A percentile compares a stretch with the other conserved stretches of the same genome.
phyloP scores from a whole-genome alignment of 2,888 invertebrate genomes.

The Protodeltote pygarga region DNA sequence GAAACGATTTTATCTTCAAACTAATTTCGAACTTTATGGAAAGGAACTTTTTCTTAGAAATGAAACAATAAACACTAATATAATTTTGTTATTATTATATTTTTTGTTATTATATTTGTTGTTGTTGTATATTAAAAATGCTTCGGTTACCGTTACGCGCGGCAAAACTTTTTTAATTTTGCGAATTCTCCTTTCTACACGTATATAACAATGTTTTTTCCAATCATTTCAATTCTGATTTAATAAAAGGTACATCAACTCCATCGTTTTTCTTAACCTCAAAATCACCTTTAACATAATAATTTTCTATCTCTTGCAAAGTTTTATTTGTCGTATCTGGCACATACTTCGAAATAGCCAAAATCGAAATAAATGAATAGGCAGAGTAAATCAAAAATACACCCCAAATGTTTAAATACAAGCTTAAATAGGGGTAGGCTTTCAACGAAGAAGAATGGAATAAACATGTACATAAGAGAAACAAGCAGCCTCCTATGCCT shows the following conservation, averaged over 20 bases:
- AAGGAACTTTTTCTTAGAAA: too few relatives aligned
- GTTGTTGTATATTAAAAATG: too few relatives aligned
- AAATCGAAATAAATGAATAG: constrained; percentile 5
- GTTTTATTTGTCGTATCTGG: constrained; percentile 41
- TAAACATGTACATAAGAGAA: constrained; percentile 28
- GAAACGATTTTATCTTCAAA: too few relatives aligned
- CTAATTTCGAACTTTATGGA: too few relatives aligned
- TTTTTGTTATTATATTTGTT: too few relatives aligned
- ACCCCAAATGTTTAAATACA: constrained; percentile 27
- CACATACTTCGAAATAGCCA: constrained; percentile 37
- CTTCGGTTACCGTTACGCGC: too few relatives aligned
- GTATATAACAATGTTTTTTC: too few relatives aligned
- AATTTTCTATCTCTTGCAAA: constrained; percentile 42
- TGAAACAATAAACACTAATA: too few relatives aligned
- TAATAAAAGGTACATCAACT: constrained; percentile 21
- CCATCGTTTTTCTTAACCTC: constrained; percentile 1
- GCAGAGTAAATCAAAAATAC: constrained; percentile 28
- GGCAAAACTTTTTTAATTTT: too few relatives aligned
- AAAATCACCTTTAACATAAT: constrained; percentile 28
- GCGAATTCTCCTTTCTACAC: too few relatives aligned
- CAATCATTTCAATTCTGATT: not conserved
- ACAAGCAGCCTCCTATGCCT: constrained; percentile 34
- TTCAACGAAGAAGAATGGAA: constrained; percentile 37
- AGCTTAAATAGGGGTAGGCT: constrained; percentile 36
- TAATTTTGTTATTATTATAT: too few relatives aligned